Conservation (phyloP, 1,140 invertebrate genomes). For the Drosophila kepulauana region DNA sequence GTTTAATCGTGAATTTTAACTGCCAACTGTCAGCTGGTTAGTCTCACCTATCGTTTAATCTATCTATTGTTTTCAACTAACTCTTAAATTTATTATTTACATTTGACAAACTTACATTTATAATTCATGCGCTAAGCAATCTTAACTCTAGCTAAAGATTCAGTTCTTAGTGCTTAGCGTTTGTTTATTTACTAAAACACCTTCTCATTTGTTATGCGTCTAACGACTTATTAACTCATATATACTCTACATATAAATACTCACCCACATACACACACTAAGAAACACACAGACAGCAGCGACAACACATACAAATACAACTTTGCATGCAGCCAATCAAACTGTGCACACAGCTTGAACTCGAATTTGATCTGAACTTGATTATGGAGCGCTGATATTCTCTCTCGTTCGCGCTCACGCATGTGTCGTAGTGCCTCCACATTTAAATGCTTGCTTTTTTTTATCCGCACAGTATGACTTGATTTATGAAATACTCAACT, state of each 20-base stretch:
- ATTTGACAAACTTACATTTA: slow-evolving; percentile 28
- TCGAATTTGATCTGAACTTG: slow-evolving; percentile 48
- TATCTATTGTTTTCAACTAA: slow-evolving; percentile 42
- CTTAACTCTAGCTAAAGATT: slow-evolving; percentile 62
- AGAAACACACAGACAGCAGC: slow-evolving; percentile 34
- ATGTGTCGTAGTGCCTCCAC: slow-evolving; percentile 9
- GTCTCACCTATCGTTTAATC: slow-evolving; percentile 13
- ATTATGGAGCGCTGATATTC: slow-evolving; percentile 25
- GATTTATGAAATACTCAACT: neutral
- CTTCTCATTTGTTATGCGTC: slow-evolving; percentile 75
- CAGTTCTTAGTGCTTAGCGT: slow-evolving; percentile 55
- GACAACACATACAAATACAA: slow-evolving; percentile 28
- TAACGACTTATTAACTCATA: slow-evolving; percentile 57
- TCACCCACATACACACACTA: slow-evolving; percentile 4
- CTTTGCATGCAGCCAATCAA: slow-evolving; percentile 61
- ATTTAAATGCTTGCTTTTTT: neutral
- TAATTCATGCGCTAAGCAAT: slow-evolving; percentile 49
- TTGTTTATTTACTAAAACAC: slow-evolving; percentile 49
- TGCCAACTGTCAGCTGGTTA: slow-evolving; percentile 52
- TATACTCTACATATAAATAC: slow-evolving; percentile 15
- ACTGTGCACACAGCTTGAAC: slow-evolving; percentile 57
- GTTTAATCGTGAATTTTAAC: neutral
- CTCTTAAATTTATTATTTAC: slow-evolving; percentile 38
- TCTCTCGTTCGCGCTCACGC: slow-evolving; percentile 27
- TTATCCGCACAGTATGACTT: neutral